Conservation (phyloP, 2,888 invertebrate genomes). For the Achlya flavicornis region DNA sequence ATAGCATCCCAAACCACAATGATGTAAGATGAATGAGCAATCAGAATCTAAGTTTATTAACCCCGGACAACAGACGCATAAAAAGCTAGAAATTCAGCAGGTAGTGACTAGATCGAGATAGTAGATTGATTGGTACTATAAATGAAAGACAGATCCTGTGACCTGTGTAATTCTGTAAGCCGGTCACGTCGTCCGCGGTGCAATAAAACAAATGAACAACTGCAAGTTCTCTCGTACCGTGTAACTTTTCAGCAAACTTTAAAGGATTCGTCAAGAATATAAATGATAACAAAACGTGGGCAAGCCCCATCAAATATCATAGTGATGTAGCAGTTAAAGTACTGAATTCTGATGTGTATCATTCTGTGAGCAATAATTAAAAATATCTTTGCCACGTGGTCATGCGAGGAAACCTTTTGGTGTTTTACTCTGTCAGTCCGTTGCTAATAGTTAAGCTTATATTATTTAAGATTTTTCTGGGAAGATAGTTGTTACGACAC, state of each 20-base stretch:
- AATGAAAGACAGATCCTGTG: slow-evolving; percentile 72
- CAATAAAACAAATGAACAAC: slow-evolving; percentile 66
- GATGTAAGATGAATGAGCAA: slow-evolving; percentile 82
- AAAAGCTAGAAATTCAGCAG: slow-evolving; percentile 78
- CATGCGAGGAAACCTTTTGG: not conserved
- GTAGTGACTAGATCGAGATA: slow-evolving; percentile 77
- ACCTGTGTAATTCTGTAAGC: slow-evolving; percentile 66
- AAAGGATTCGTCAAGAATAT: slow-evolving; percentile 49
- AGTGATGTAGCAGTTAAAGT: not conserved
- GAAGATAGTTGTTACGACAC: slow-evolving; percentile 42
- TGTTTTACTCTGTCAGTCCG: slow-evolving; percentile 28
- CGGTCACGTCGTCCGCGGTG: slow-evolving; percentile 63
- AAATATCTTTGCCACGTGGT: slow-evolving; percentile 7
- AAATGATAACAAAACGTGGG: slow-evolving; percentile 51
- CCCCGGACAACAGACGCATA: slow-evolving; percentile 78
- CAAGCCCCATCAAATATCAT: slow-evolving; percentile 23
- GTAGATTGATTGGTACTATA: slow-evolving; percentile 80
- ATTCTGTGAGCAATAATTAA: slow-evolving; percentile 1
- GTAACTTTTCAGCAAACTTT: slow-evolving; percentile 52
- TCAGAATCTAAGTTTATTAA: slow-evolving; percentile 78
- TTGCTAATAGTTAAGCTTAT: slow-evolving; percentile 7
- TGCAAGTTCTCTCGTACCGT: slow-evolving; percentile 53
- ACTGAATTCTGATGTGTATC: slow-evolving; percentile 9
- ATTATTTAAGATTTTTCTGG: slow-evolving; percentile 37
- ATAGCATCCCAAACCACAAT: slow-evolving; percentile 70